Base-by-base conservation (phyloP, 2,888 invertebrate genomes). In the Lasioglossum leucozonium region DNA sequence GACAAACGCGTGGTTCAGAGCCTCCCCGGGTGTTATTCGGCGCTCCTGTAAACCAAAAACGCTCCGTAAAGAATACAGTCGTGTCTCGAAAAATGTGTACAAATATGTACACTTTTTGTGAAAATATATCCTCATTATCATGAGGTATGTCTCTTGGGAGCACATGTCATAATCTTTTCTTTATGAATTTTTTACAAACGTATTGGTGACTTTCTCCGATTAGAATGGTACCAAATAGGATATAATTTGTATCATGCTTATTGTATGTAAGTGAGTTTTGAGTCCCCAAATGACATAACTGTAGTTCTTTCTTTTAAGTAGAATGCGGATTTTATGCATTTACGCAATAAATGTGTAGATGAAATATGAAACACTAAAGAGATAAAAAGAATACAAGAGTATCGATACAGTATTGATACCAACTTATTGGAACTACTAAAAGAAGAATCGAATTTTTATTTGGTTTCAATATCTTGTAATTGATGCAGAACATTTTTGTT, bases 11-110 rank as follows among this genome's bases (percentile, higher is more conserved):
- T 99, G 99, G 95, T 98, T 98, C 91, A 99, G 95, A 18, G 99
- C 99, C 95, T 99, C 99, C 58, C 98, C 98, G 0, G 99, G 99
- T 34, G 98, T 98, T 92, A 99, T 98, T 77, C 99, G 96, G 79
- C 99, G 96, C 95, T 99, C 99, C 97, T 98, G 96, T 6, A 85
- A 73, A 18, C 58, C 3, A 22, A 73, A 13, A 4, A 58, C 13
- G n/a, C 30, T 67, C 22, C n/a, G 44, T 72, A 67, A 72, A 67
- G 37, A 44, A 58, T 34, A 8, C 30, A 55, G n/a, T 55, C 11
- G 11, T 55, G n/a, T 11, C 11, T n/a, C n/a, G 1, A 55, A n/a
- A 55, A 1, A 55, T n/a, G n/a, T 3, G 51, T 55, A 55, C n/a
- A 55, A 55, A 10, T 55, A 10, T n/a, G 55, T 4, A 55, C 11